Evolutionary conservation across 1,140 invertebrate genomes (phyloP).

Genomic region (Drosophila eugracilis): DNA sequence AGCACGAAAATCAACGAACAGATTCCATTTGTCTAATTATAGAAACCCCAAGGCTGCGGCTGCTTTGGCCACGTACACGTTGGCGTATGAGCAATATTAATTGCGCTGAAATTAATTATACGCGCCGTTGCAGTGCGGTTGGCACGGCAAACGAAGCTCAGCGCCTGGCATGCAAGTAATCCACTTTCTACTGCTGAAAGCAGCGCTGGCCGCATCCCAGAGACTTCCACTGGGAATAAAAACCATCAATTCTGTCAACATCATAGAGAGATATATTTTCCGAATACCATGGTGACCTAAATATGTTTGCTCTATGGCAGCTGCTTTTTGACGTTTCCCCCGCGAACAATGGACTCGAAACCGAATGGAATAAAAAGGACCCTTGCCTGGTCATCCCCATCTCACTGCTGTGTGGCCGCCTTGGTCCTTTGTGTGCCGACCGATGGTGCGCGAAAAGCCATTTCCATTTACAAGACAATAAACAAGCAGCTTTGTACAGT

Average conservation of each 20-base stretch:
- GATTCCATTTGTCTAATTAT: conserved; percentile 62
- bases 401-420: conserved; percentile 1
- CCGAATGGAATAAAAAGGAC: conserved; percentile 29
- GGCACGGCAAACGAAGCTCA: conserved; percentile 27
- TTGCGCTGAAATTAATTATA: conserved; percentile 74
- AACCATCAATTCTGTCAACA: conserved; percentile 1
- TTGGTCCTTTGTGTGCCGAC: conserved; percentile 34
- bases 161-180: conserved; percentile 29
- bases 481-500: conserved; percentile 57
- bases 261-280: conserved; percentile 1
- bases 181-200: conserved; percentile 10
- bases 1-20: conserved; percentile 8
- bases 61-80: conserved; percentile 22
- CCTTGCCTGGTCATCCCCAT: conserved; percentile 16
- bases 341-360: conserved; percentile 34
- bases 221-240: neutral
- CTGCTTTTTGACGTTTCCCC: conserved; percentile 49
- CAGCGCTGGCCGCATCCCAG: too few species aligned
- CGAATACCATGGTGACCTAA: conserved; percentile 35
- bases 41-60: conserved; percentile 22
- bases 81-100: conserved; percentile 69
- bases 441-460: conserved; percentile 73
- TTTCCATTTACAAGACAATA: conserved; percentile 74
- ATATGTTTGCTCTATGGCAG: conserved; percentile 34
- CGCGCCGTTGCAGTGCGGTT: conserved; percentile 54